These are phyloP conservation scores for Drosophila birchii DNA, from an alignment of 2,888 invertebrate genomes.

Conservation along the genomic window DNA sequence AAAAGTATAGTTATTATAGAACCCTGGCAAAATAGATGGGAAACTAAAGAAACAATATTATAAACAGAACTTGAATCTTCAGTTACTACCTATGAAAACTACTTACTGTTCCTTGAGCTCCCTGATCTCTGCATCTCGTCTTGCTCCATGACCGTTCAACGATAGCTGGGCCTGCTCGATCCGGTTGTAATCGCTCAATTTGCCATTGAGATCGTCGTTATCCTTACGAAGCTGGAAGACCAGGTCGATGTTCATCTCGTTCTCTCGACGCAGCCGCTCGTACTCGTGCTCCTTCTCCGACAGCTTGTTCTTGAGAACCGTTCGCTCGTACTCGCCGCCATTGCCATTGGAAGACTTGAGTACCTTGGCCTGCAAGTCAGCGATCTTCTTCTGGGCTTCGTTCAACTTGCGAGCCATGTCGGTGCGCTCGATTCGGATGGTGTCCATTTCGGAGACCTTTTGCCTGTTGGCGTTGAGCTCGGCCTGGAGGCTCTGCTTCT, in stretches of 20 bases:
- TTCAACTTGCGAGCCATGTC: conserved; percentile 79
- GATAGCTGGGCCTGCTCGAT: conserved; percentile 93
- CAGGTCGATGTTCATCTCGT: conserved; percentile 89
- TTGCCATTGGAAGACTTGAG: conserved; percentile 67
- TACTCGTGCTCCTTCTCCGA: conserved; percentile 91
- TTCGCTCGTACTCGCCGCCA: conserved; percentile 87
- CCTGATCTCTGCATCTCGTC: conserved; percentile 91
- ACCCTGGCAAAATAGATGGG: too few relatives aligned
- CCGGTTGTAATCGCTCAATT: conserved; percentile 93
- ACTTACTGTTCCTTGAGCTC: conserved; percentile 88
- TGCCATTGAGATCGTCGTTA: conserved; percentile 92
- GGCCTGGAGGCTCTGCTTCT: conserved; percentile 91
- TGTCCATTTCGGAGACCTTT: conserved; percentile 79
- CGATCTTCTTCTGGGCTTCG: conserved; percentile 81
- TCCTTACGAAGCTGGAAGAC: conserved; percentile 90
- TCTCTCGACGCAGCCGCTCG: conserved; percentile 89
- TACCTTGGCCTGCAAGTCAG: conserved; percentile 81
- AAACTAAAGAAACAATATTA: neutral
- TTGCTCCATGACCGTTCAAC: conserved; percentile 90
- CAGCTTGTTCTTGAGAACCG: conserved; percentile 88
- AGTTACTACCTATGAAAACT: neutral
- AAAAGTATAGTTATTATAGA: neutral
- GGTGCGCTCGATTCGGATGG: conserved; percentile 80
- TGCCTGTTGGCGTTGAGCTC: conserved; percentile 79
- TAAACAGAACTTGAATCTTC: neutral